Conservation (phyloP, 2,797 vertebrate genomes). For the Gastrophryne carolinensis region DNA sequence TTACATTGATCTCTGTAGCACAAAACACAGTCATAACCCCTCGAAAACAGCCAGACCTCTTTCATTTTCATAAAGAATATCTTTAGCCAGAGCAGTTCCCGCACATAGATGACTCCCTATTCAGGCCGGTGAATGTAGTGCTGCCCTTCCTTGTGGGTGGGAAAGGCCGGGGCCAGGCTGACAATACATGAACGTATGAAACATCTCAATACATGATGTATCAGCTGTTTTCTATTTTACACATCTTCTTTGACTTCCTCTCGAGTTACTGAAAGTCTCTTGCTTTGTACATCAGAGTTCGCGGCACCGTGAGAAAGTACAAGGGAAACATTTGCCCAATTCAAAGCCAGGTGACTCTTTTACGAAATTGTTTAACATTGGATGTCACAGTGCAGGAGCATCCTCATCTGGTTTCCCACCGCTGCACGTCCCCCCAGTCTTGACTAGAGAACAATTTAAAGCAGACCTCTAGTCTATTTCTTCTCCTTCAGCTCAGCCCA, state of each 20-base stretch:
- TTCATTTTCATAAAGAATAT: not conserved
- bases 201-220: not conserved
- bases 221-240: slow-evolving; percentile 41
- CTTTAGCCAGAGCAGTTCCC: not conserved
- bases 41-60: not conserved
- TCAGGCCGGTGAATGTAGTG: not conserved
- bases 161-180: not conserved
- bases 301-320: too few relatives aligned
- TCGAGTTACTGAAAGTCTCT: slow-evolving; percentile 36
- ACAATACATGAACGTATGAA: not conserved
- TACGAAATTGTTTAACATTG: too few relatives aligned
- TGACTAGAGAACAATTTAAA: too few relatives aligned
- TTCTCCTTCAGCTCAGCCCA: too few relatives aligned
- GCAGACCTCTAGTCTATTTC: too few relatives aligned
- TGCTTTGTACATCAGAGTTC: slow-evolving; percentile 7
- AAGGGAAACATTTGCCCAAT: too few relatives aligned
- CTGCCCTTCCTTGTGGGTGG: not conserved
- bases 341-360: too few relatives aligned
- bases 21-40: not conserved
- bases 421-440: too few relatives aligned
- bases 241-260: slow-evolving; percentile 24
- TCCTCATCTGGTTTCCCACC: too few relatives aligned
- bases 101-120: not conserved
- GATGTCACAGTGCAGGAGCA: too few relatives aligned
- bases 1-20: not conserved